Conservation (phyloP, 2,113 vertebrate species). For the Thunnus maccoyii region DNA sequence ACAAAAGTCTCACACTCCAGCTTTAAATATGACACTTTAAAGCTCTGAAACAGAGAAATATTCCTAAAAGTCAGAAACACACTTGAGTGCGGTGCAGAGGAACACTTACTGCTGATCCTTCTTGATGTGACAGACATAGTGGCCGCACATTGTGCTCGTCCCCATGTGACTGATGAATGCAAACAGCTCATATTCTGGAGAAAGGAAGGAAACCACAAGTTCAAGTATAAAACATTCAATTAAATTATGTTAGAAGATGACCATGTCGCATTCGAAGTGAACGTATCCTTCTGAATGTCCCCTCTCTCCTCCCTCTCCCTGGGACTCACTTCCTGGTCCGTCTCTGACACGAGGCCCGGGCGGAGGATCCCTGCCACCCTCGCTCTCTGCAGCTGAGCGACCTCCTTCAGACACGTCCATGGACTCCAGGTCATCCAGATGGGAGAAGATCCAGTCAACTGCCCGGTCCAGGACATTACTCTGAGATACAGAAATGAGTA, state of each 20-base stretch:
- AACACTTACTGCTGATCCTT: slow-evolving; percentile 94
- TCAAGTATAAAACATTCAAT: not conserved
- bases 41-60: not conserved
- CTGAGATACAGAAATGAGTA: slow-evolving; percentile 75
- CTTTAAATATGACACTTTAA: not conserved
- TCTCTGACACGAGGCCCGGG: slow-evolving; percentile 97
- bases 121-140: slow-evolving; percentile 99
- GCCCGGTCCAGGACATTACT: slow-evolving; percentile 95
- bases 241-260: not conserved
- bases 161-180: slow-evolving; percentile 99
- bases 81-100: not conserved
- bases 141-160: slow-evolving; percentile 98
- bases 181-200: slow-evolving; percentile 95
- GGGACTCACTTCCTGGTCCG: slow-evolving; percentile 91
- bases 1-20: too few relatives aligned
- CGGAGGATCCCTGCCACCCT: slow-evolving; percentile 90
- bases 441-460: slow-evolving; percentile 99
- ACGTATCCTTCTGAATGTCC: not conserved
- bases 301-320: not conserved
- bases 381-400: slow-evolving; percentile 93
- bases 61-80: not conserved
- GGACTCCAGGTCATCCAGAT: slow-evolving; percentile 96
- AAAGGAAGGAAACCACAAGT: slow-evolving; percentile 3
- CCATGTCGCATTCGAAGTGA: not conserved
- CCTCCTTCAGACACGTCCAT: slow-evolving; percentile 99